Evolutionary conservation across 2,797 vertebrate species (phyloP).

Genomic region (Diplodus puntazzo): DNA sequence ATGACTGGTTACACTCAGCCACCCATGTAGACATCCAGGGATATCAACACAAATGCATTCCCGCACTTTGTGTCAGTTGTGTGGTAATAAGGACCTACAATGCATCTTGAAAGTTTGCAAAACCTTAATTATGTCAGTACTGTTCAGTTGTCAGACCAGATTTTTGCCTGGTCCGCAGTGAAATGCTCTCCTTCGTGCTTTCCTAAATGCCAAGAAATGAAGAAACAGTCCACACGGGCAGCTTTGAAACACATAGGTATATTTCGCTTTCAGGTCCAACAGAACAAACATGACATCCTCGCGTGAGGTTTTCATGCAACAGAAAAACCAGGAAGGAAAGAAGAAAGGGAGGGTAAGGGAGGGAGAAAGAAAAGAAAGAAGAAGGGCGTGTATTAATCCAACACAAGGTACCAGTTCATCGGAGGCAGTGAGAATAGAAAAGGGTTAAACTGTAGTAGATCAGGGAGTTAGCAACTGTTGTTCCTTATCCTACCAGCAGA

Average conservation of each 20-base stretch:
- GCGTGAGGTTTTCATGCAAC: slow-evolving; percentile 87
- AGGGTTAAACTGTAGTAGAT: slow-evolving; percentile 40
- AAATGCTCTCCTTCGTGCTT: neutral
- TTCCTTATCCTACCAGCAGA: slow-evolving; percentile 79
- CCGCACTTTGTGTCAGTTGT: neutral
- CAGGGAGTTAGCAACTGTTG: slow-evolving; percentile 47
- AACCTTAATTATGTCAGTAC: neutral
- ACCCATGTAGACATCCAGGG: slow-evolving; percentile 1
- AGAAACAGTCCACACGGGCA: slow-evolving; percentile 60
- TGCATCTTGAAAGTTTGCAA: slow-evolving; percentile 1
- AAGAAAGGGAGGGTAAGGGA: slow-evolving; percentile 17
- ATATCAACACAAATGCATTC: neutral
- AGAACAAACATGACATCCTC: slow-evolving; percentile 83
- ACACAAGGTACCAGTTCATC: slow-evolving; percentile 71
- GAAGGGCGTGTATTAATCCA: slow-evolving; percentile 59
- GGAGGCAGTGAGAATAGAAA: slow-evolving; percentile 78
- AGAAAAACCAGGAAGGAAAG: slow-evolving; percentile 76
- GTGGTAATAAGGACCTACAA: neutral
- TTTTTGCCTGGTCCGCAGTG: neutral
- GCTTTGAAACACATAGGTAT: slow-evolving; percentile 83
- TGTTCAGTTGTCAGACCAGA: slow-evolving; percentile 9
- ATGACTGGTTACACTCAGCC: slow-evolving; percentile 55
- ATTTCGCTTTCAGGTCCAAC: slow-evolving; percentile 81
- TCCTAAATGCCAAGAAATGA: slow-evolving; percentile 36
- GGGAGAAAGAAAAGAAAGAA: slow-evolving; percentile 28